Evolutionary conservation across 2,888 invertebrate genomes (phyloP).

Genomic region (Psylliodes chrysocephalus): DNA sequence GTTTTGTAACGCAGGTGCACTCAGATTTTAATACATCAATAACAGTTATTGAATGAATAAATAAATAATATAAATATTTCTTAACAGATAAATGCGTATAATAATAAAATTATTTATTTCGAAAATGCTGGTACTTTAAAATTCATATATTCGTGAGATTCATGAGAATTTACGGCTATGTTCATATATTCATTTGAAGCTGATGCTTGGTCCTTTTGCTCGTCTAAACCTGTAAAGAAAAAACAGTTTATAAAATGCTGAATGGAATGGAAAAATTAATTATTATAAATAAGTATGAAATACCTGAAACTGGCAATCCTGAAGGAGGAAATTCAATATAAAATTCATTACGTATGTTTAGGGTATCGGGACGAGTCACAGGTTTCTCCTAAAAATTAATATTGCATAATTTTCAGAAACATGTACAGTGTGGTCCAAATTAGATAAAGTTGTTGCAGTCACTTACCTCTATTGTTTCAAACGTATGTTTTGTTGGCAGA

Average conservation of each 20-base stretch:
- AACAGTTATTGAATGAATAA: neutral
- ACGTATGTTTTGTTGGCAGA: constrained; percentile 52
- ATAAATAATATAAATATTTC: constrained; percentile 4
- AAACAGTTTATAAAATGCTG: neutral
- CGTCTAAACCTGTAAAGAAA: constrained; percentile 41
- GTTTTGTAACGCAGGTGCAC: too few relatives aligned
- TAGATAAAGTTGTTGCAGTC: too few relatives aligned
- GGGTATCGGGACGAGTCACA: constrained; percentile 52
- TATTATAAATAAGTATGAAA: neutral
- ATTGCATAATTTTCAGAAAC: too few relatives aligned
- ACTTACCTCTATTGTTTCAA: constrained; percentile 61
- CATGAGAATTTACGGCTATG: constrained; percentile 37
- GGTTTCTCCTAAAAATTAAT: constrained; percentile 56
- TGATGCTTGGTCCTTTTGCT: constrained; percentile 31
- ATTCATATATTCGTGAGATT: constrained; percentile 57
- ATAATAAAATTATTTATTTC: constrained; percentile 8
- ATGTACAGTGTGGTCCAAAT: too few relatives aligned
- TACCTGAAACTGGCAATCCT: constrained; percentile 66
- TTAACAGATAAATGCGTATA: neutral
- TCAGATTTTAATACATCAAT: neutral
- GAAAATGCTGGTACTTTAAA: constrained; percentile 50
- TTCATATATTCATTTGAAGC: constrained; percentile 53
- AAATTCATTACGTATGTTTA: constrained; percentile 60
- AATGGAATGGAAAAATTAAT: neutral
- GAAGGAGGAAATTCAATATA: constrained; percentile 68